Evolutionary conservation across 2,113 vertebrate genomes (phyloP), one percentile per base, ranked within the genome.

Genomic region (Tamias sibiricus): DNA sequence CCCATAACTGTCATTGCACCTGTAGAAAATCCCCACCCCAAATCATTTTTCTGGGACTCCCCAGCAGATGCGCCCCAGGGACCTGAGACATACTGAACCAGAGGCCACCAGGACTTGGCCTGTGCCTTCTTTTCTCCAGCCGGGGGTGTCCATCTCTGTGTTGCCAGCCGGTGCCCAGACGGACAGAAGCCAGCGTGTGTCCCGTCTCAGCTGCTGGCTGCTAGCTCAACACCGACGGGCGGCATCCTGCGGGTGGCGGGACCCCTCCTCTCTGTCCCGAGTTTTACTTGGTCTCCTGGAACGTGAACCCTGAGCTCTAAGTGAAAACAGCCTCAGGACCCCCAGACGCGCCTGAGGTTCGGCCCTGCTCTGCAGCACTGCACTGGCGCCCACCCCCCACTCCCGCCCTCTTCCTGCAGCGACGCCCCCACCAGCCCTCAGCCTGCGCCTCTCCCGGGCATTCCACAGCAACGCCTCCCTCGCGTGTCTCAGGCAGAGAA

Each of bases 381-480:
- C n/a, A 1, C 16, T 42, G 5, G 22, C 24, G 4, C 30, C n/a
- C n/a, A 1, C 9, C 0, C 0, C 37, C 26, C 22, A 10, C 12
- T 19, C 16, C 9, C 4, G 1, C 24, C 19, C 44, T 17, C 37
- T 19, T 2, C 26, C 35, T 32, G 7, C 28, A n/a, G 8, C 1
- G n/a, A 26, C 49, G 74, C 57, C 88, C 57, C 20, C 8, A 30
- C 22, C 32, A 8, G 14, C 40, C 40, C 44, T 79, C 69, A 57
- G 62, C 10, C 35, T 9, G 4, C 20, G 4, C 37, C 75, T 10
- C 4, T 74, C 66, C 71, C 30, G 16, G 22, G 28, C 24, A 32
- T 62, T 42, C 74, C 37, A 1, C 1, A 75, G 19, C 28, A 62
- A 2, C 32, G 16, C 44, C 40, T 54, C 68, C 26, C 22, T 44